Evolutionary conservation across 2,888 invertebrate species (phyloP).

Genomic region (Myopa testacea): DNA sequence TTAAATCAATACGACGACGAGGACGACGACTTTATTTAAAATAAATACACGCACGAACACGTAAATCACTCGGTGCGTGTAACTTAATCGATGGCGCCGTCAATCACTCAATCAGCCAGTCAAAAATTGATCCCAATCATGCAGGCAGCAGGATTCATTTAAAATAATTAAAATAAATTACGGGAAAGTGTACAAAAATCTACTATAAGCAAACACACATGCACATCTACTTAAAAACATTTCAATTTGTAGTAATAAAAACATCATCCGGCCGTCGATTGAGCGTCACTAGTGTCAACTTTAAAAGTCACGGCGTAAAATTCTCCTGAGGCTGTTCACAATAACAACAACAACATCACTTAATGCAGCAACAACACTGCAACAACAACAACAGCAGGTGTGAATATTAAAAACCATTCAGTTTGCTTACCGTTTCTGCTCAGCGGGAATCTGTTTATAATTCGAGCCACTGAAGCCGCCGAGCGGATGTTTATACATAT

Average conservation of each 20-base stretch:
- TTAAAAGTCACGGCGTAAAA: background rate
- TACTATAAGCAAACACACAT: background rate
- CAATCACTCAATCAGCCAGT: slow-evolving; percentile 30
- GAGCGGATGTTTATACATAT: background rate
- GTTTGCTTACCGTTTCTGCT: background rate
- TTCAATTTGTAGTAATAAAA: background rate
- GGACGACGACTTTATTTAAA: background rate
- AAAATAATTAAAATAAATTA: slow-evolving; percentile 41
- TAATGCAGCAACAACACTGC: too few relatives aligned
- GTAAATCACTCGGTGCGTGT: slow-evolving; percentile 15
- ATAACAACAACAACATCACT: background rate
- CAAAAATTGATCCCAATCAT: slow-evolving; percentile 35
- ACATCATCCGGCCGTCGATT: background rate
- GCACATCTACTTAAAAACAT: background rate
- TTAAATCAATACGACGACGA: background rate
- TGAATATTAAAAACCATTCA: slow-evolving; percentile 32
- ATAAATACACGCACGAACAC: background rate
- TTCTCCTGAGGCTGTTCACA: background rate
- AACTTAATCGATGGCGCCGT: slow-evolving; percentile 4
- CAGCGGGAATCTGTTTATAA: background rate
- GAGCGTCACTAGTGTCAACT: background rate
- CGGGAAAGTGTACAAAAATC: background rate
- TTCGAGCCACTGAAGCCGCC: background rate
- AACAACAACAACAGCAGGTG: slow-evolving; percentile 14
- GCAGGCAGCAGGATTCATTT: slow-evolving; percentile 23